These are phyloP conservation scores for Pseudomyrmex dendroicus DNA, from an alignment of 1,140 invertebrate genomes.

Conservation along the genomic window DNA sequence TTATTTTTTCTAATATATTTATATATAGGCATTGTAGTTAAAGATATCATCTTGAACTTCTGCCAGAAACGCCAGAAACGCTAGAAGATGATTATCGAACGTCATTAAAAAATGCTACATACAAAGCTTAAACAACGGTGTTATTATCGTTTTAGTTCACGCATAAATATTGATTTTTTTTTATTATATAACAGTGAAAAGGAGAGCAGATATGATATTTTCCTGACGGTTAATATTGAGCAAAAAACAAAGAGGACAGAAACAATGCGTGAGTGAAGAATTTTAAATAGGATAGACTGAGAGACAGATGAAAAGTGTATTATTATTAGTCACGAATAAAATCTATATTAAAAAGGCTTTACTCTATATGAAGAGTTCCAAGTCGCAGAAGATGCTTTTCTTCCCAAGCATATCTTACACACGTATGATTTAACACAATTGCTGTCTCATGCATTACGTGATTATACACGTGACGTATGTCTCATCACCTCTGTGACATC, in stretches of 20 bases:
- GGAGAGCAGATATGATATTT: background rate
- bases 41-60: too few relatives aligned
- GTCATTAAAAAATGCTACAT: slow-evolving; percentile 18
- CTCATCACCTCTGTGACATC: slow-evolving; percentile 42
- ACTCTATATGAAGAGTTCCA: background rate
- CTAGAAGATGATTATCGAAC: background rate
- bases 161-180: background rate
- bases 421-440: slow-evolving; percentile 6
- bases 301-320: slow-evolving; percentile 67
- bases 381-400: background rate
- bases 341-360: too few relatives aligned
- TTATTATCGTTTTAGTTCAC: slow-evolving; percentile 45
- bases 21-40: too few relatives aligned
- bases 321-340: slow-evolving; percentile 47
- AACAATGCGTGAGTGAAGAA: slow-evolving; percentile 14
- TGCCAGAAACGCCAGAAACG: background rate
- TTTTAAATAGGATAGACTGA: slow-evolving; percentile 64
- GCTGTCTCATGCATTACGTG: slow-evolving; percentile 60
- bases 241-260: background rate
- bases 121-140: background rate
- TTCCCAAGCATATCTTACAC: slow-evolving; percentile 13
- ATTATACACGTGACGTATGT: slow-evolving; percentile 29
- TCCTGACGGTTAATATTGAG: slow-evolving; percentile 14
- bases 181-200: background rate
- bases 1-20: background rate